Evolutionary conservation across 2,797 vertebrate genomes (phyloP).

Genomic region (Anguilla marmorata): DNA sequence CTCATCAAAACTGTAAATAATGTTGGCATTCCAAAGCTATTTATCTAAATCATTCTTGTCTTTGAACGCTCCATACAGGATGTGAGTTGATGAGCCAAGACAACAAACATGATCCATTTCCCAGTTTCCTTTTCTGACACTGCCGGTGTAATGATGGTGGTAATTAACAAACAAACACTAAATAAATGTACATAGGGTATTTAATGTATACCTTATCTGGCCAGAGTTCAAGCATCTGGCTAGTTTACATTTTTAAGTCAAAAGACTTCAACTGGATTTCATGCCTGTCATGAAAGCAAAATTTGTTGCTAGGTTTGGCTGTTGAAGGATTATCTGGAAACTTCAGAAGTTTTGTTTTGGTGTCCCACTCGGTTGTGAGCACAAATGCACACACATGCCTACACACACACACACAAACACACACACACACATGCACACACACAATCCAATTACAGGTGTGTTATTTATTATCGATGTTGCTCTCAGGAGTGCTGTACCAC

Average conservation of each 20-base stretch:
- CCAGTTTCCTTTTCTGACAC: neutral
- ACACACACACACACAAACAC: neutral
- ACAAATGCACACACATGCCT: neutral
- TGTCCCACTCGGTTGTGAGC: neutral
- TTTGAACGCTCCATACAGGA: constrained; percentile 2
- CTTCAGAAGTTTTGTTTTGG: neutral
- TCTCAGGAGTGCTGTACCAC: neutral
- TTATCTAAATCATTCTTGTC: neutral
- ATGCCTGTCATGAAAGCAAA: neutral
- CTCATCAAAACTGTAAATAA: neutral
- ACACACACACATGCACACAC: neutral
- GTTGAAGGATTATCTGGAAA: neutral
- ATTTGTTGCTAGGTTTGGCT: neutral
- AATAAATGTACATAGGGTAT: neutral
- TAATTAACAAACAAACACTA: neutral
- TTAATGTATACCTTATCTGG: constrained; percentile 16
- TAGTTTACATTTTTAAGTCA: neutral
- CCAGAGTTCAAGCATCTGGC: neutral
- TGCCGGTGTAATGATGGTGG: constrained; percentile 13
- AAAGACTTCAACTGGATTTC: neutral
- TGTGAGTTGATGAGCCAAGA: neutral
- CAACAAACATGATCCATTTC: constrained; percentile 14
- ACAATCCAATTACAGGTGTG: neutral
- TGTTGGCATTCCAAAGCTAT: neutral
- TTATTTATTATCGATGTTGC: neutral